Conservation (phyloP, 2,113 vertebrate genomes). For the Coptodon rendalli region DNA sequence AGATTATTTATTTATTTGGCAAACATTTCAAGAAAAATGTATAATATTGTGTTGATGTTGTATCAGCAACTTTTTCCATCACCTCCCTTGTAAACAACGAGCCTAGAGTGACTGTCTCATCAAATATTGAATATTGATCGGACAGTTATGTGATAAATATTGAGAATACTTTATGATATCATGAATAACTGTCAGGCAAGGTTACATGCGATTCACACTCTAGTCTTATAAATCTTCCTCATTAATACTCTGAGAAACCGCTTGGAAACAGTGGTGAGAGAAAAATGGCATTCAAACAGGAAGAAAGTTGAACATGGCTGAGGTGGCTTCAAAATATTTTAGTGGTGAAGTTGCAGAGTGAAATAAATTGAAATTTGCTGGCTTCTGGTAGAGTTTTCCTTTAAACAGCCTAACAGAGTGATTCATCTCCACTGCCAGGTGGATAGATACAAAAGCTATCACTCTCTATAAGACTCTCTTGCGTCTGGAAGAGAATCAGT, state of each 20-base stretch:
- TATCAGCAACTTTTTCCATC: background rate
- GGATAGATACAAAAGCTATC: background rate
- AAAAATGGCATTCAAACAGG: background rate
- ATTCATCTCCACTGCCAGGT: background rate
- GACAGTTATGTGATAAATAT: background rate
- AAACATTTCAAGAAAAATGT: background rate
- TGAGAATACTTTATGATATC: background rate
- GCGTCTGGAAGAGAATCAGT: background rate
- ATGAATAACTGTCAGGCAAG: background rate
- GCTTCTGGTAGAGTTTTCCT: background rate
- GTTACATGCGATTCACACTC: background rate
- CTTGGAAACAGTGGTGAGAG: background rate
- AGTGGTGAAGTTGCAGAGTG: background rate
- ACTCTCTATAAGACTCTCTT: background rate
- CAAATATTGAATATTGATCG: background rate
- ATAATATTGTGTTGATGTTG: background rate
- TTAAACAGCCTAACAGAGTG: background rate
- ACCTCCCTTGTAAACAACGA: background rate
- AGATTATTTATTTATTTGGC: background rate
- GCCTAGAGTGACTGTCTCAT: background rate
- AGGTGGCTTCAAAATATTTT: background rate
- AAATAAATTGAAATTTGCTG: background rate
- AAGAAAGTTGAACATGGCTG: background rate
- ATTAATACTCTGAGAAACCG: rapidly evolving
- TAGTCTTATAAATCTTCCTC: background rate